Percentiles rank a stretch among this genome's conserved stretches.
Evolutionary conservation across 1,140 invertebrate genomes (phyloP).

Genomic region (Zophobas morio): DNA sequence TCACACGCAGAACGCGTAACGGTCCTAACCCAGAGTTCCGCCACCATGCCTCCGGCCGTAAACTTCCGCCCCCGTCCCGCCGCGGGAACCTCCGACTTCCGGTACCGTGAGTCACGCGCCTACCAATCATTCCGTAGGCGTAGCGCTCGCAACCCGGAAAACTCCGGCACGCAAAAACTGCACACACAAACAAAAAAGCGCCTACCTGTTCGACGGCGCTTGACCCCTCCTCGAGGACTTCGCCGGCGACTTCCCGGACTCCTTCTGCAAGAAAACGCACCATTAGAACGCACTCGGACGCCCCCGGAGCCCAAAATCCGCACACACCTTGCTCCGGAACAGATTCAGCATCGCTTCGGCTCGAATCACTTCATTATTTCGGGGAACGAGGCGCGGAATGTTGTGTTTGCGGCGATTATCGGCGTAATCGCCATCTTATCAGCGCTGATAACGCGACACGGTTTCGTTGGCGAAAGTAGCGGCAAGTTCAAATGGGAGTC

Average conservation of each 20-base stretch:
- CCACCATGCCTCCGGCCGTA: slow-evolving; percentile 3
- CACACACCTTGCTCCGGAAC: not conserved
- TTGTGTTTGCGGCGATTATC: not conserved
- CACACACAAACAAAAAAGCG: not conserved
- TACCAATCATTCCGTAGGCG: not conserved
- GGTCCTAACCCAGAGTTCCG: not conserved
- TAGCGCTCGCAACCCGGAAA: not conserved
- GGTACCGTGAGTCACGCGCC: slow-evolving; percentile 1
- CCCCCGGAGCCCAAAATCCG: too few relatives aligned
- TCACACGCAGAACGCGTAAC: not conserved
- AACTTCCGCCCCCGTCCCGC: slow-evolving; percentile 25
- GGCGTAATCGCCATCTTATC: not conserved
- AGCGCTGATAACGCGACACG: not conserved
- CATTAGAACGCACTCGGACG: not conserved
- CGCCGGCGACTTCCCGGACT: not conserved
- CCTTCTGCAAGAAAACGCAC: slow-evolving; percentile 13
- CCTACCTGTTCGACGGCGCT: not conserved
- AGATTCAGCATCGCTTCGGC: not conserved
- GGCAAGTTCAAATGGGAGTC: not conserved
- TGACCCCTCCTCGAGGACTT: slow-evolving; percentile 15
- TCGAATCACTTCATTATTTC: not conserved
- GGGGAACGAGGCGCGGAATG: not conserved
- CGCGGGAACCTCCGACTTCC: slow-evolving; percentile 22
- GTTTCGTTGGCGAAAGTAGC: not conserved
- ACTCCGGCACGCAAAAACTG: not conserved